Base-by-base conservation (phyloP, 2,797 vertebrate genomes). In the Perodicticus potto region DNA sequence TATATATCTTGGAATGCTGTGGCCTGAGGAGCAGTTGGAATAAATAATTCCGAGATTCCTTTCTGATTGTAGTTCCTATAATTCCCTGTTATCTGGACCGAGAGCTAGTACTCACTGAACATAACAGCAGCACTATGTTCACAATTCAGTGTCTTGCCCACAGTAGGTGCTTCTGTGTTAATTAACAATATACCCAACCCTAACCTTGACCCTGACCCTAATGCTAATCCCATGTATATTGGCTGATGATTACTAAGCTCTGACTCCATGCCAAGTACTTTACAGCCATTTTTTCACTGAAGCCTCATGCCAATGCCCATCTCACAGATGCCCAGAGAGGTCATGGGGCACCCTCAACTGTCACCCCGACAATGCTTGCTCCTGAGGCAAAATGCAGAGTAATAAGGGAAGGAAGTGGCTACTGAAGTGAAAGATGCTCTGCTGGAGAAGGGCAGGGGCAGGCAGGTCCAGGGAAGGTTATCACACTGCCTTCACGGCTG, bases 271-370 rank as follows among this genome's bases (percentile, higher is more conserved):
- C 23, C 20, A 27, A 40, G 34, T 4, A 0, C 49, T 37, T 76
- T 57, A 69, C 11, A 59, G 81, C 43, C 34, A 34, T 74, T 86
- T 82, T 84, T 20, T 73, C 43, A 53, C 67, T 13, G 27, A 84
- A 81, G 74, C 40, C 34, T 87, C 70, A 63, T 23, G 59, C 65
- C 29, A 14, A 17, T 10, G 10, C 32, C 73, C 27, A 65, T 55
- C 86, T 89, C 91, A 55, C 32, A 55, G 95, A 95, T 59, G 45
- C 65, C 72, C 57, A 34, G 65, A 63, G 63, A 70, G 55, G 65
- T 63, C 6, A 25, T 45, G 61, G 45, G 59, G 70, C 70, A 14
- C 63, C 53, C 63, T 43, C 34, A 65, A 25, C 34, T 22, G 6
- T 83, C 76, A 27, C 40, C 27, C 25, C 32, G n/a, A 11, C 20